Evolutionary conservation across 2,113 vertebrate species (phyloP).

Genomic region (Sinocyclocheilus anshuiensis): DNA sequence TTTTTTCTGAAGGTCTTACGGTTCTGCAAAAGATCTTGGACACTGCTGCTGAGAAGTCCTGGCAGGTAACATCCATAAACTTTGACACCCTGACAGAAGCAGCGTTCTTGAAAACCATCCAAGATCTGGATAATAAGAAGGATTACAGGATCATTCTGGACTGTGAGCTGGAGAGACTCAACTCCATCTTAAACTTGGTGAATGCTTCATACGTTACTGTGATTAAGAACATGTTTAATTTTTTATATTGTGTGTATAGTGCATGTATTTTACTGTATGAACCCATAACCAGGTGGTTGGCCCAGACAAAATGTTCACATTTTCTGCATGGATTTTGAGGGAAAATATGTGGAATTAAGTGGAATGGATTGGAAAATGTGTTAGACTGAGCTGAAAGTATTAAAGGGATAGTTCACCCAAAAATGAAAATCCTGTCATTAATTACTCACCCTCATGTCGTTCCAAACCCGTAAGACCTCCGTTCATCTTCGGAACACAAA

Average conservation of each 20-base stretch:
- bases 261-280: not conserved
- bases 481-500: too few species aligned
- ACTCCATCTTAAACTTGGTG: conserved; percentile 91
- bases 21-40: conserved; percentile 94
- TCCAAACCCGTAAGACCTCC: too few species aligned
- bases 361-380: not conserved
- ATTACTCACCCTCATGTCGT: too few species aligned
- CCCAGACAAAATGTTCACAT: not conserved
- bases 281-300: not conserved
- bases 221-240: not conserved
- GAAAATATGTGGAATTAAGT: not conserved
- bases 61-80: conserved; percentile 96
- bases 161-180: conserved; percentile 90
- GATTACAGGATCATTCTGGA: conserved; percentile 91
- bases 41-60: conserved; percentile 90
- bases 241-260: not conserved
- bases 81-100: conserved; percentile 87
- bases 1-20: conserved; percentile 78
- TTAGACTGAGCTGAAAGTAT: not conserved
- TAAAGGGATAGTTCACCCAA: not conserved
- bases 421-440: too few species aligned
- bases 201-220: conserved; percentile 23
- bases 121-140: conserved; percentile 92
- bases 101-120: conserved; percentile 85
- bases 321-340: not conserved